Evolutionary conservation across 2,888 invertebrate species (phyloP), one percentile per base, ranked within the genome.

Genomic region (Xanthorhoe designata): DNA sequence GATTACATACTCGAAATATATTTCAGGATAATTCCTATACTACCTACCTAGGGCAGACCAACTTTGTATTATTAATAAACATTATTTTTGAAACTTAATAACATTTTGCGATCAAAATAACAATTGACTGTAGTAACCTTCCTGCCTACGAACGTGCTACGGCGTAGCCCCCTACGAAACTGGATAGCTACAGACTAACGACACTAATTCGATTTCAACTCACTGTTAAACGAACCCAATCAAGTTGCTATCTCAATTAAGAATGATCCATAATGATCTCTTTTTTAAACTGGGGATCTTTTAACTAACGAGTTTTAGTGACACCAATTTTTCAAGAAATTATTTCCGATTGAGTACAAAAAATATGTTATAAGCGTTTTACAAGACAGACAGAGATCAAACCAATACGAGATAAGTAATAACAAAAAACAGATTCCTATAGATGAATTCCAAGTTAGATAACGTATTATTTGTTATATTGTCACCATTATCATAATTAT

Each of bases 151-250:
- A 75, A 64, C 64, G 49, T 15, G 64, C 68, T 71, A 68, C 70
- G 70, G 29, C 66, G 70, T 71, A 71, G 70, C 64, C 66, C 60
- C 61, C 66, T 72, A 65, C 66, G 58, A 63, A 64, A 70, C 69
- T 64, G 66, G 60, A 64, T 70, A 61, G 64, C 66, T 72, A 68
- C 67, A 70, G 69, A 63, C 83, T 89, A 90, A 89, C 83, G 85
- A 89, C 78, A 80, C 83, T 87, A 90, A 90, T 88, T 85, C 73
- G 80, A 84, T 86, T 84, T 78, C 76, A 80, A 83, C 83, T 81
- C 76, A 70, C 78, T 73, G 73, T 76, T 78, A 82, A 87, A 89
- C 85, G 86, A 87, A 87, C 72, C 81, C 81, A 87, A 89, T 88
- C 78, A 76, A 80, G 76, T 77, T 79, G 72, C 75, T 81, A 78